Evolutionary conservation across 2,888 invertebrate genomes (phyloP).

Genomic region (Troides aeacus): DNA sequence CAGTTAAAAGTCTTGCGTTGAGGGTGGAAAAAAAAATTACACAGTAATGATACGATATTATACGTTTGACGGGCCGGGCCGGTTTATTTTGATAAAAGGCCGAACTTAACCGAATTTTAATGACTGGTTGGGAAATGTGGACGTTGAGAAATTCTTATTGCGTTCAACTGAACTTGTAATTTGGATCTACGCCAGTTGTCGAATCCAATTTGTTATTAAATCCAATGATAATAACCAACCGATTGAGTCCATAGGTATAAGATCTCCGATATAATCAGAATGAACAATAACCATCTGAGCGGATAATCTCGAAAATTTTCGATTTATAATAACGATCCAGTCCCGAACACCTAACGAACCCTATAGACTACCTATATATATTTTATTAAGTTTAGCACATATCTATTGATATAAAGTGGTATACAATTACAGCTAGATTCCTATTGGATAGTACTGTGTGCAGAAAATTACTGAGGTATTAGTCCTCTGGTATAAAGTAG

Average conservation of each 20-base stretch:
- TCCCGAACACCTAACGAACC: too few relatives aligned
- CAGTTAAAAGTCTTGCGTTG: slow-evolving; percentile 23
- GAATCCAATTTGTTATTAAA: slow-evolving; percentile 34
- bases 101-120: slow-evolving; percentile 53
- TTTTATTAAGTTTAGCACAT: too few relatives aligned
- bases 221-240: slow-evolving; percentile 31
- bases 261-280: too few relatives aligned
- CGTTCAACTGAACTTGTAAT: slow-evolving; percentile 33
- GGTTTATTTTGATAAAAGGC: slow-evolving; percentile 37
- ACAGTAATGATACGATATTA: slow-evolving; percentile 60
- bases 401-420: too few relatives aligned
- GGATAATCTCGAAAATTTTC: too few relatives aligned
- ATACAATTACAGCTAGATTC: too few relatives aligned
- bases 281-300: too few relatives aligned
- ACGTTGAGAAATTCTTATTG: slow-evolving; percentile 40
- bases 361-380: too few relatives aligned
- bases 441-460: too few relatives aligned
- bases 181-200: slow-evolving; percentile 36
- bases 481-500: too few relatives aligned
- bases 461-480: too few relatives aligned
- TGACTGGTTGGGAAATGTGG: slow-evolving; percentile 45
- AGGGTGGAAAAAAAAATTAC: slow-evolving; percentile 40
- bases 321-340: too few relatives aligned
- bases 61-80: slow-evolving; percentile 45
- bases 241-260: neutral